These are phyloP conservation scores for Tragelaphus strepsiceros DNA, from an alignment of 2,113 vertebrate species.

Conservation along the genomic window DNA sequence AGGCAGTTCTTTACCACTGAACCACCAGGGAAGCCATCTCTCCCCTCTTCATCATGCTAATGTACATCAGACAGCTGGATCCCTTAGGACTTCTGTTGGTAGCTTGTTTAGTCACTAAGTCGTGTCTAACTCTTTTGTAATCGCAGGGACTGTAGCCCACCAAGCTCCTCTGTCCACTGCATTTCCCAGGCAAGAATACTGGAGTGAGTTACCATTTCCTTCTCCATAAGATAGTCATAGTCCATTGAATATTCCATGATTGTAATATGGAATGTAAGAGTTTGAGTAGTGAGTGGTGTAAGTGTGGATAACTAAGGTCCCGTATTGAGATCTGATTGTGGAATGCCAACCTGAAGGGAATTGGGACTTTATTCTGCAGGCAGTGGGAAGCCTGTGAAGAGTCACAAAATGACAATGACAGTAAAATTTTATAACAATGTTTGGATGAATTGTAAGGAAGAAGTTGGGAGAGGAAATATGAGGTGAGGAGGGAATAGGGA, in stretches of 20 bases:
- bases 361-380: neutral
- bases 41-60: neutral
- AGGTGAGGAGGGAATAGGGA: neutral
- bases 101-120: neutral
- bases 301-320: neutral
- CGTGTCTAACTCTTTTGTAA: neutral
- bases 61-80: neutral
- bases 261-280: neutral
- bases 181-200: neutral
- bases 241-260: neutral
- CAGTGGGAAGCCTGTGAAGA: neutral
- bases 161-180: neutral
- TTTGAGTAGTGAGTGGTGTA: neutral
- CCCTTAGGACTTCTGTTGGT: neutral
- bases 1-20: neutral
- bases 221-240: neutral
- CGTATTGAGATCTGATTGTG: neutral
- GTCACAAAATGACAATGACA: neutral
- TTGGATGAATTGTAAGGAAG: neutral
- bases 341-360: neutral
- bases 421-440: neutral
- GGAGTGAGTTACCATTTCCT: neutral
- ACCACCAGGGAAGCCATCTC: neutral
- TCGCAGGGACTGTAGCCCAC: neutral
- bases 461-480: neutral